phyloP scores from a whole-genome alignment of 1,140 invertebrate genomes.

The Trichogramma pretiosum region DNA sequence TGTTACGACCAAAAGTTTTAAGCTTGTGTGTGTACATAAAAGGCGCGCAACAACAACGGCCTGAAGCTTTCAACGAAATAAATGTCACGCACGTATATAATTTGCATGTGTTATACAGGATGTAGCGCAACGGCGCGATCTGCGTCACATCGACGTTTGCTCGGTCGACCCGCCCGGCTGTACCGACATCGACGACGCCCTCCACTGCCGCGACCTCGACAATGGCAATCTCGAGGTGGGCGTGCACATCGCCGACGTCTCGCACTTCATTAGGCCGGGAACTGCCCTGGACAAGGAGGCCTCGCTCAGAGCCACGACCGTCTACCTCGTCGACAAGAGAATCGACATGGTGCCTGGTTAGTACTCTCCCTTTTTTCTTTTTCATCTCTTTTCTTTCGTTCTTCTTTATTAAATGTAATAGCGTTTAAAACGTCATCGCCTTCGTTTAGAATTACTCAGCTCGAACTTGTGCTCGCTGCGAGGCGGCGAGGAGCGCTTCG shows the following conservation, averaged over 20 bases:
- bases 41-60: no score
- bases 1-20: no score
- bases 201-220: conserved; percentile 74
- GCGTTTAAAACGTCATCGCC: no score
- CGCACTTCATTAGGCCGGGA: conserved; percentile 82
- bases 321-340: conserved; percentile 81
- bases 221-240: conserved; percentile 81
- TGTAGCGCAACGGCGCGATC: conserved; percentile 66
- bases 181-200: conserved; percentile 98
- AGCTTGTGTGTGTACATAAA: no score
- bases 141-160: conserved; percentile 80
- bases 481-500: conserved; percentile 76
- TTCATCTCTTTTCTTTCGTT: not conserved
- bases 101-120: conserved; percentile 53
- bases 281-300: conserved; percentile 85
- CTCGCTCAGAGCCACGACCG: conserved; percentile 75
- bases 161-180: conserved; percentile 98
- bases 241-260: conserved; percentile 93
- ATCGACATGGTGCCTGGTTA: conserved; percentile 81
- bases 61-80: no score
- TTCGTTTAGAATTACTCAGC: conserved; percentile 67
- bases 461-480: conserved; percentile 87
- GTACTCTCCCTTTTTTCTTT: not conserved
- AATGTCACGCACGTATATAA: no score
- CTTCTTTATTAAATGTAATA: conserved; percentile 1